A percentile compares a stretch with the other conserved stretches of the same genome.
phyloP scores from a whole-genome alignment of 2,888 invertebrate species.

The Leptinotarsa peninsularis region DNA sequence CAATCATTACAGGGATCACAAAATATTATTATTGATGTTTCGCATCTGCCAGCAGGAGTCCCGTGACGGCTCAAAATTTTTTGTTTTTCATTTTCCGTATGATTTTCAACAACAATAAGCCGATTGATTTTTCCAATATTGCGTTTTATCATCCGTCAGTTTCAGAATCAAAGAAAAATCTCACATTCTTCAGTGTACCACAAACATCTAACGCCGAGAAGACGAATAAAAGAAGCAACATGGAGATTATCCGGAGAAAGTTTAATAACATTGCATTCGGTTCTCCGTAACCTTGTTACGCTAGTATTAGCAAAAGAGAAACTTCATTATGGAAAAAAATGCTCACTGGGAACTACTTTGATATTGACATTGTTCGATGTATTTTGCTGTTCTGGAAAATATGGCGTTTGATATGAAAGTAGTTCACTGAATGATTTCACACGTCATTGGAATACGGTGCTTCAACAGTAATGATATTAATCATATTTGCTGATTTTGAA shows the following conservation, averaged over 20 bases:
- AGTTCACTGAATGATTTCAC: slow-evolving; percentile 39
- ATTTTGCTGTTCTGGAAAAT: slow-evolving; percentile 49
- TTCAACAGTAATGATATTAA: slow-evolving; percentile 6
- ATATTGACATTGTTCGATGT: slow-evolving; percentile 59
- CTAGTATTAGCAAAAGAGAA: slow-evolving; percentile 62
- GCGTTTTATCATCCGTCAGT: neutral
- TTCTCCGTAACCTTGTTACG: slow-evolving; percentile 63
- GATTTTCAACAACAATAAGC: too few relatives aligned
- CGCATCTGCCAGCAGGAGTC: too few relatives aligned
- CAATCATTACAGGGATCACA: too few relatives aligned
- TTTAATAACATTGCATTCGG: slow-evolving; percentile 63
- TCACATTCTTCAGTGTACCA: slow-evolving; percentile 13
- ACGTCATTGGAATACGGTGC: slow-evolving; percentile 11
- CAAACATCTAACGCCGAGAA: slow-evolving; percentile 5
- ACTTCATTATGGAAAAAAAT: slow-evolving; percentile 44
- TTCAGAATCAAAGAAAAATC: slow-evolving; percentile 1
- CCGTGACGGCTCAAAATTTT: too few relatives aligned
- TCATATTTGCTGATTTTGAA: neutral
- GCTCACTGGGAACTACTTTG: slow-evolving; percentile 55
- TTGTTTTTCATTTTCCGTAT: too few relatives aligned
- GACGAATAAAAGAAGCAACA: slow-evolving; percentile 51
- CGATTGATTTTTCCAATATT: neutral
- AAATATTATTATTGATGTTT: too few relatives aligned
- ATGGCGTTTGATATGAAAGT: slow-evolving; percentile 39
- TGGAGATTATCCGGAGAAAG: slow-evolving; percentile 62